Base-by-base conservation (phyloP, 2,888 invertebrate genomes). In the Onthophagus sagittarius region DNA sequence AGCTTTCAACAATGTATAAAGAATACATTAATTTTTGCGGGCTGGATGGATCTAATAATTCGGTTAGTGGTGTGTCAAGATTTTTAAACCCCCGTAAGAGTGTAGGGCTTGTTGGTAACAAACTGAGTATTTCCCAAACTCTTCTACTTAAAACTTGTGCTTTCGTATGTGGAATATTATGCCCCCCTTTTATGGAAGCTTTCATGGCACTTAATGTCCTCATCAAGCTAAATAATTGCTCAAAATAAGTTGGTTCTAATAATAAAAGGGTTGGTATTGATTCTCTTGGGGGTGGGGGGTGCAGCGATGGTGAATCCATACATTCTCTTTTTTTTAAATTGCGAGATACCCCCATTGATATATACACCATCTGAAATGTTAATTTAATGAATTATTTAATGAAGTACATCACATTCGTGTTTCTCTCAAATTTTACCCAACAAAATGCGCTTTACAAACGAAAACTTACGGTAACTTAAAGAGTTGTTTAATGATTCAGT, bases 11-110 rank as follows among this genome's bases (percentile, higher is more conserved):
- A 77, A 97, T 97, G 84, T 97, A 96, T 75, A 97, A 85, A 0
- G 96, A 96, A 83, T 98, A 98, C 95, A 97, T 97, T 71, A 98
- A 90, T 83, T 96, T 96, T 85, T 97, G 97, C 0, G 97, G 94
- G 83, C 95, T 95, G 32, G 91, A 91, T 0, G 96, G 94, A 86
- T 97, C 94, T 9, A 98, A 88, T 0, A 97, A 85, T 78, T 93
- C 93, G 15, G 91, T 89, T 69, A 96, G 85, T 70, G 91, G 90
- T 9, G 88, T 89, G 79, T 91, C 90, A 1, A 95, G 88, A 79
- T 92, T 92, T 83, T 94, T 93, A 82, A 97, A 96, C 2, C 94
- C 94, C 81, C 94, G 91, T 63, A 96, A 85, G 63, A 97, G 88
- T 2, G 92, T 92, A 0, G 96, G 95, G 86, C 94, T 96, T 0